A percentile compares a stretch with the other conserved stretches of the same genome.
phyloP scores from a whole-genome alignment of 1,140 invertebrate genomes.

The Holcopasites calliopsidis region DNA sequence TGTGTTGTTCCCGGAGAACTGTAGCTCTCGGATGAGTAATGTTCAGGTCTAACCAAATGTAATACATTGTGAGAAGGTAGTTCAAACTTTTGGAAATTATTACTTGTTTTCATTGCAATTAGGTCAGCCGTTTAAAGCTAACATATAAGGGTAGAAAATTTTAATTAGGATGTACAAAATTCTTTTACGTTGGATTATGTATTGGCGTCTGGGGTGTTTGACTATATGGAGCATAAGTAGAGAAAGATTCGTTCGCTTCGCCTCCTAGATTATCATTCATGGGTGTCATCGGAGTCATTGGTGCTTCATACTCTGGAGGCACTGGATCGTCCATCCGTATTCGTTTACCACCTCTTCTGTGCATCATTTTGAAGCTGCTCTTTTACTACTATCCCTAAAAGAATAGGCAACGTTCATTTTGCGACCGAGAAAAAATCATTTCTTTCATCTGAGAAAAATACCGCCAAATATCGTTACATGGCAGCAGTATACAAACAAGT shows the following conservation, averaged over 20 bases:
- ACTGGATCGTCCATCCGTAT: slow-evolving; percentile 94
- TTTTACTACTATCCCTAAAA: not conserved
- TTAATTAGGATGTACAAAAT: not conserved
- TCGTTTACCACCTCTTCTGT: slow-evolving; percentile 90
- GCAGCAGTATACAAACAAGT: slow-evolving; percentile 10
- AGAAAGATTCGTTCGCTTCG: slow-evolving; percentile 78
- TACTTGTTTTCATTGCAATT: not conserved
- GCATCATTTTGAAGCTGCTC: slow-evolving; percentile 81
- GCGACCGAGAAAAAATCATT: not conserved
- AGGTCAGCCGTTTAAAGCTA: not conserved
- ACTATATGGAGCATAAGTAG: slow-evolving; percentile 76
- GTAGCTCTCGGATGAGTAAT: slow-evolving; percentile 76
- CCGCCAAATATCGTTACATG: not conserved
- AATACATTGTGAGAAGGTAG: not conserved
- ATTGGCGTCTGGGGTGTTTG: slow-evolving; percentile 77
- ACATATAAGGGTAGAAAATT: not conserved
- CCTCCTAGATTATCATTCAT: slow-evolving; percentile 80
- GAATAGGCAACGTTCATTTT: not conserved
- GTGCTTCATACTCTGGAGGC: slow-evolving; percentile 90
- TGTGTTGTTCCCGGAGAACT: slow-evolving; percentile 74
- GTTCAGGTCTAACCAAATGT: slow-evolving; percentile 66
- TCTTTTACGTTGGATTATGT: slow-evolving; percentile 76
- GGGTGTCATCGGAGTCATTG: slow-evolving; percentile 89
- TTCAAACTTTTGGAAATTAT: not conserved
- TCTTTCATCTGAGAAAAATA: not conserved